Base-by-base conservation (phyloP, 2,797 vertebrate genomes). In the Coccyzus lansbergi region DNA sequence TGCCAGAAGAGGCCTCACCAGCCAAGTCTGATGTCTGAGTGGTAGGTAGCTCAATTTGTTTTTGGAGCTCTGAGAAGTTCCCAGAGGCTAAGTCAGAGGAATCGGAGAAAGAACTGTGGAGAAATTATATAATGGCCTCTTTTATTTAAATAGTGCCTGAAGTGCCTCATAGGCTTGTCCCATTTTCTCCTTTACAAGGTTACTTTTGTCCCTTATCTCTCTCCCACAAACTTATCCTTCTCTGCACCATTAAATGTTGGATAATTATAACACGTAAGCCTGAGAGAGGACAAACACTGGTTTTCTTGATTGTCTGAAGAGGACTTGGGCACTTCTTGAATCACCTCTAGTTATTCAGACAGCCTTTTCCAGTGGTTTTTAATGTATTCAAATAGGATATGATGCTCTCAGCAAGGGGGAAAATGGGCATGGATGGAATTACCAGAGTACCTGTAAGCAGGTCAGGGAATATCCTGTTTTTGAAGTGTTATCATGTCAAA, bases 191-290 rank as follows among this genome's bases (percentile, higher is more conserved):
- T 90, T 78, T 77, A 71, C 70, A 79, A 81, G 7, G 16, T 88
- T 86, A 46, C 55, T 90, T 88, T 88, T 36, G 86, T 90, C 71
- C 81, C 42, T 77, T 91, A 89, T 92, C 84, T 95, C 56, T 58
- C 64, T 74, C 55, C 79, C 5, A 1, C 62, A 85, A 72, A 62
- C 34, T 77, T 33, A 44, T 29, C 36, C 36, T 56, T 24, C 5
- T 6, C 0, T 53, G 15, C 72, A 38, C 36, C 52, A 15, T 75
- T 79, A 82, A 80, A 56, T 38, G 44, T 58, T 86, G 69, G 79
- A 63, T 86, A 78, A 93, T 83, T 83, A 15, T 38, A 77, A 36
- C 51, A 44, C 9, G 12, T 7, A 65, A 69, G 38, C 79, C 82
- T 26, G 62, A 74, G 86, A 78, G 75, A 92, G n/a, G 44, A 40